Evolutionary conservation across 2,113 vertebrate genomes (phyloP).

Genomic region (Caloenas nicobarica): DNA sequence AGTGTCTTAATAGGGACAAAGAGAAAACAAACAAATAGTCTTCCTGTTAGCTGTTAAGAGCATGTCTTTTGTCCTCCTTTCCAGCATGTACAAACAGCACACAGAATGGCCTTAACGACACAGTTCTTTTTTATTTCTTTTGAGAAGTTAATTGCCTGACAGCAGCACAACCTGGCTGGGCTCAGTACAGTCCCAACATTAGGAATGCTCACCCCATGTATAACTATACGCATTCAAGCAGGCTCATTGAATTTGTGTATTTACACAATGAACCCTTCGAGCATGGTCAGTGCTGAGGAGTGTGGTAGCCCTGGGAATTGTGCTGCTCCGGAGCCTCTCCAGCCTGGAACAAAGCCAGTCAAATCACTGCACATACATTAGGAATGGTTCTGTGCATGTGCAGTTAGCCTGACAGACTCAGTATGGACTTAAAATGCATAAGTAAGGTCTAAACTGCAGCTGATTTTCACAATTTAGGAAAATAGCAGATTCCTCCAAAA

Average conservation of each 20-base stretch:
- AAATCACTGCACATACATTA: neutral
- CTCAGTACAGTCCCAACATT: neutral
- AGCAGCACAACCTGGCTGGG: neutral
- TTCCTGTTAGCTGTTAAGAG: slow-evolving; percentile 6
- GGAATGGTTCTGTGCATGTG: neutral
- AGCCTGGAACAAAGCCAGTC: neutral
- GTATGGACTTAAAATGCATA: neutral
- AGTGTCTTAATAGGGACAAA: slow-evolving; percentile 43
- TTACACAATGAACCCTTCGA: neutral
- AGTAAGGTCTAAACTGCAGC: neutral
- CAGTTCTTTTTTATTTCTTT: neutral
- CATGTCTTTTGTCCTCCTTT: slow-evolving; percentile 8
- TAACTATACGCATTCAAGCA: neutral
- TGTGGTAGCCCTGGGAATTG: neutral
- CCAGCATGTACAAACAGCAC: neutral
- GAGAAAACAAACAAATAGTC: slow-evolving; percentile 40
- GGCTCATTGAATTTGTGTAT: neutral
- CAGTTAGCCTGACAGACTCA: neutral
- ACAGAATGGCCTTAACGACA: neutral
- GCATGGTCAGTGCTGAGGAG: neutral
- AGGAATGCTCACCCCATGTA: accelerated
- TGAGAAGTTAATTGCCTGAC: neutral
- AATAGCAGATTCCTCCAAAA: neutral
- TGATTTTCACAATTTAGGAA: neutral
- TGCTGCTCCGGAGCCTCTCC: neutral